Evolutionary conservation across 2,888 invertebrate species (phyloP).

Genomic region (Diadegma fenestrale): DNA sequence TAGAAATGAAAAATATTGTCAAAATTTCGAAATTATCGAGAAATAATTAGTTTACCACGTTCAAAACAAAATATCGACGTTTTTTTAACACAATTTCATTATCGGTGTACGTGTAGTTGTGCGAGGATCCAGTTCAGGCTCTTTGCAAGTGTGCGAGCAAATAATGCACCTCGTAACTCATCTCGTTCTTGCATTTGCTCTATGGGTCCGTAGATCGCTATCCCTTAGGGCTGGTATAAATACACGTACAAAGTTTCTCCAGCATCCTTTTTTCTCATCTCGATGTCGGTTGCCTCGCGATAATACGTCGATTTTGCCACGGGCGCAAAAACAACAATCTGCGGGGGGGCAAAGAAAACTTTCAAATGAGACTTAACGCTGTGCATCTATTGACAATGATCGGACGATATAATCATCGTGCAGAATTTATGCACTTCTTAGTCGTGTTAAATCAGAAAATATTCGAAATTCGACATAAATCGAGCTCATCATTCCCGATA

Average conservation of each 20-base stretch:
- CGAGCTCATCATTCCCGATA: too few species aligned
- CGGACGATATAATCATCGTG: background rate
- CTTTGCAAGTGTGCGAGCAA: conserved; percentile 49
- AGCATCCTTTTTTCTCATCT: background rate
- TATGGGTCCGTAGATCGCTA: conserved; percentile 27
- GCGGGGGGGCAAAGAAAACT: background rate
- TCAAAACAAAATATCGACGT: too few species aligned
- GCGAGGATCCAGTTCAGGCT: background rate
- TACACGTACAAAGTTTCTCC: background rate
- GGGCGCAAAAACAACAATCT: background rate
- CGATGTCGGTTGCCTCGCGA: background rate
- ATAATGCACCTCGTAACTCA: conserved; percentile 54
- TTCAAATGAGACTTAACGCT: background rate
- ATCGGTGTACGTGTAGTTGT: background rate
- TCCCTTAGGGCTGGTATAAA: background rate
- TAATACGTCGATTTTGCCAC: background rate
- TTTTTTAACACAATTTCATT: too few species aligned
- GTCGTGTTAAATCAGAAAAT: too few species aligned
- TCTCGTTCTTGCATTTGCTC: conserved; percentile 31
- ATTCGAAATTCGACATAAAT: too few species aligned
- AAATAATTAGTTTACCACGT: too few species aligned
- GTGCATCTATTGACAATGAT: background rate
- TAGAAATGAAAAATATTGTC: too few species aligned
- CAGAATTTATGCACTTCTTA: background rate
- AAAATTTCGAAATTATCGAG: too few species aligned